Base-by-base conservation (phyloP, 2,113 vertebrate genomes). In the Anas platyrhynchos region DNA sequence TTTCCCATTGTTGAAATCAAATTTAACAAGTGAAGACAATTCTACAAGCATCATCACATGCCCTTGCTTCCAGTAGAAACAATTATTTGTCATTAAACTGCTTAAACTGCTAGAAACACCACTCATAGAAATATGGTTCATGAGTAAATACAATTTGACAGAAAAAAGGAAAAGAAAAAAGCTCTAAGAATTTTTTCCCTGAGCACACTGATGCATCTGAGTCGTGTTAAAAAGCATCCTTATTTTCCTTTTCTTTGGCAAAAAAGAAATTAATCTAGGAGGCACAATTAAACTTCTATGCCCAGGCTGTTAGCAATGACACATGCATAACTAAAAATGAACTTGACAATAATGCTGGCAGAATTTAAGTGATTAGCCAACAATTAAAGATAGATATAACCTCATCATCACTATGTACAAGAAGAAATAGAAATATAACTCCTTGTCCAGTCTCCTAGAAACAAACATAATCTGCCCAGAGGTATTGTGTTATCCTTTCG, bases 151-250 rank as follows among this genome's bases (percentile, higher is more conserved):
- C 27, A 91, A 69, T 27, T 43, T 73, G 63, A 65, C 38, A 86
- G 83, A 59, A 72, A 94, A 88, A 88, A 67, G 4, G 15, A 66
- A 71, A n/a, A 55, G 25, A 26, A 83, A 85, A 88, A 82, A 83
- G 77, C 21, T 78, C 55, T 41, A 69, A 87, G 83, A 87, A 76
- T 17, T 74, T 43, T 43, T 63, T 81, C 54, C 71, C 74, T 73
- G 46, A 87, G 67, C 76, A 72, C 61, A 38, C 13, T 65, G 73
- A 91, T 56, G 58, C 58, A 91, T 36, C 66, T 16, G 21, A 92
- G 69, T 7, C 83, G 77, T 86, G 82, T 93, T 93, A 91, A 83
- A 91, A 92, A 95, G 83, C 86, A 93, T 67, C 54, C 54, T 68
- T 87, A 13, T 67, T 59, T 67, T 82, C 69, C 44, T 73, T 68